A percentile compares a stretch with the other conserved stretches of the same genome.
Conservation (phyloP, 2,113 vertebrate species). For the Corythornis madagascariensis region DNA sequence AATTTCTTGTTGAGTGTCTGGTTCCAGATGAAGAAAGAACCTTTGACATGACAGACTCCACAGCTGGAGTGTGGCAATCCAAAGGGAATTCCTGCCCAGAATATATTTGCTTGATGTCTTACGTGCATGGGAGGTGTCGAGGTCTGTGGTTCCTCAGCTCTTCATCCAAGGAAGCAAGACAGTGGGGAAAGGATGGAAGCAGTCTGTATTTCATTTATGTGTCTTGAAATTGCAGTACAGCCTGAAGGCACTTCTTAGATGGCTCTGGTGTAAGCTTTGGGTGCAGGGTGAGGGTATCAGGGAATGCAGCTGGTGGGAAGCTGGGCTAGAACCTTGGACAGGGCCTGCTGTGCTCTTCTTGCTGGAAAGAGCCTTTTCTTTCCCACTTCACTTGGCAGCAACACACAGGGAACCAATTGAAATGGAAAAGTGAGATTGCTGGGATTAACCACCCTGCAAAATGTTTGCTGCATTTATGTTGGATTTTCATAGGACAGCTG, state of each 20-base stretch:
- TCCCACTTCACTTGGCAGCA: neutral
- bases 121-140: neutral
- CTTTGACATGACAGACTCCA: neutral
- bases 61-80: neutral
- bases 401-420: accelerated
- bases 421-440: neutral
- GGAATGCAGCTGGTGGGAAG: neutral
- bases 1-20: neutral
- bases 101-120: neutral
- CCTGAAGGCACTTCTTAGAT: neutral
- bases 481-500: neutral
- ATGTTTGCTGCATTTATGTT: accelerated
- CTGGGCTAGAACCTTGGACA: conserved; percentile 59
- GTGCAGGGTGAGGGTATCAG: accelerated
- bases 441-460: neutral
- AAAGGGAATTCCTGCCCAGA: neutral
- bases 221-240: neutral
- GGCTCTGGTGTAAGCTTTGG: neutral
- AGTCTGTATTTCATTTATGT: neutral
- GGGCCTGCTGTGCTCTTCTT: neutral
- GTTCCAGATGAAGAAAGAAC: neutral
- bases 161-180: neutral
- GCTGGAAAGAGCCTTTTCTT: neutral
- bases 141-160: neutral
- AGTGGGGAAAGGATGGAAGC: neutral